Evolutionary conservation across 2,888 invertebrate species (phyloP).

Genomic region (Cephonodes hylas): DNA sequence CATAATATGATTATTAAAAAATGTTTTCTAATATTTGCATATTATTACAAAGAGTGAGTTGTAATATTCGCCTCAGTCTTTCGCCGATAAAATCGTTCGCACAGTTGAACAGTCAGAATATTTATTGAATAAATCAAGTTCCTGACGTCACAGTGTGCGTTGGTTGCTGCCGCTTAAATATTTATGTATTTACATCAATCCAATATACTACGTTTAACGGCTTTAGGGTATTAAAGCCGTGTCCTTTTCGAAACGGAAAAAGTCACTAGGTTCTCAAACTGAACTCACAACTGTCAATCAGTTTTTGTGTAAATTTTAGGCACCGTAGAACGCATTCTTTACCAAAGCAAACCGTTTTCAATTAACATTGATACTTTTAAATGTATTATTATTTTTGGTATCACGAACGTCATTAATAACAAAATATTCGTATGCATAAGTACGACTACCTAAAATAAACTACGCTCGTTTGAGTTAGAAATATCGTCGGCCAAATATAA

Average conservation of each 20-base stretch:
- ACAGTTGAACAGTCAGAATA: conserved; percentile 38
- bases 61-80: conserved; percentile 8
- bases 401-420: neutral
- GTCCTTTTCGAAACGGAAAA: neutral
- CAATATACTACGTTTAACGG: neutral
- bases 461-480: neutral
- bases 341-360: neutral
- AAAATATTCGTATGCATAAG: neutral
- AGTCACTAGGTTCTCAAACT: neutral
- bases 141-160: conserved; percentile 51
- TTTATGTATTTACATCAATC: conserved; percentile 32
- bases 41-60: neutral
- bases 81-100: conserved; percentile 33
- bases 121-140: conserved; percentile 54
- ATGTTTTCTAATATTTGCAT: neutral
- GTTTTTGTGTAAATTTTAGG: too few species aligned
- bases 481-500: neutral
- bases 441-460: neutral
- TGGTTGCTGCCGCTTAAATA: conserved; percentile 39
- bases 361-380: neutral
- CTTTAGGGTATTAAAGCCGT: neutral
- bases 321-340: neutral
- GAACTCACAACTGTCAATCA: too few species aligned
- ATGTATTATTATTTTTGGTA: neutral
- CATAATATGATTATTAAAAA: neutral